Evolutionary conservation across 2,797 vertebrate genomes (phyloP).

Genomic region (Phrynocephalus guinanensis): DNA sequence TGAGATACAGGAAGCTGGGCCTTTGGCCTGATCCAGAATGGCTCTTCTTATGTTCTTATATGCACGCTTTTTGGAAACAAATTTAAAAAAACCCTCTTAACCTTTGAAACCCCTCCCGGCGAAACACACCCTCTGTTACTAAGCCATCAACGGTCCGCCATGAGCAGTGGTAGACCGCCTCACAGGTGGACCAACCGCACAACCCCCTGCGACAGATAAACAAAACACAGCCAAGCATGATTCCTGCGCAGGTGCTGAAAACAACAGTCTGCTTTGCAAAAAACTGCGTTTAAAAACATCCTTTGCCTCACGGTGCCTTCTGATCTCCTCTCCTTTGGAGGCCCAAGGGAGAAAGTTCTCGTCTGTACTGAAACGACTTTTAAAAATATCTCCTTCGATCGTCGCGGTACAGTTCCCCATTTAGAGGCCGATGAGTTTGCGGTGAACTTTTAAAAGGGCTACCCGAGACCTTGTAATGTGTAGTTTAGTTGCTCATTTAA

Average conservation of each 20-base stretch:
- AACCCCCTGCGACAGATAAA: not conserved
- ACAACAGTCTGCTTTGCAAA: not conserved
- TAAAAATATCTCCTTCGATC: not conserved
- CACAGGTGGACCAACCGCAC: not conserved
- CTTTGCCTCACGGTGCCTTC: not conserved
- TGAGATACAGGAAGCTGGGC: no score
- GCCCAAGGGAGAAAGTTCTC: not conserved
- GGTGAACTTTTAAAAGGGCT: not conserved
- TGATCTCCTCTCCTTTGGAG: not conserved
- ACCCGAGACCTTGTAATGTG: not conserved
- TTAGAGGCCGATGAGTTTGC: not conserved
- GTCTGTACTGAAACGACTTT: not conserved
- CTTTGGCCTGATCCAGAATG: no score
- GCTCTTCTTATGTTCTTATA: no score
- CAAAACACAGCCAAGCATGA: constrained; percentile 15
- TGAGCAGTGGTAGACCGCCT: not conserved
- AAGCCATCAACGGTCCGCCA: no score
- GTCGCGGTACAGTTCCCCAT: not conserved
- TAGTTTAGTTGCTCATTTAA: no score
- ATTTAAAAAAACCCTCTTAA: no score
- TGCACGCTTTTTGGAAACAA: no score
- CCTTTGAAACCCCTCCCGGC: no score
- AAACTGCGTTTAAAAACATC: not conserved
- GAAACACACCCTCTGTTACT: no score
- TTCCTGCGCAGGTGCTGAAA: not conserved